Evolutionary conservation across 2,888 invertebrate species (phyloP).

Genomic region (Acanthosoma haemorrhoidale): DNA sequence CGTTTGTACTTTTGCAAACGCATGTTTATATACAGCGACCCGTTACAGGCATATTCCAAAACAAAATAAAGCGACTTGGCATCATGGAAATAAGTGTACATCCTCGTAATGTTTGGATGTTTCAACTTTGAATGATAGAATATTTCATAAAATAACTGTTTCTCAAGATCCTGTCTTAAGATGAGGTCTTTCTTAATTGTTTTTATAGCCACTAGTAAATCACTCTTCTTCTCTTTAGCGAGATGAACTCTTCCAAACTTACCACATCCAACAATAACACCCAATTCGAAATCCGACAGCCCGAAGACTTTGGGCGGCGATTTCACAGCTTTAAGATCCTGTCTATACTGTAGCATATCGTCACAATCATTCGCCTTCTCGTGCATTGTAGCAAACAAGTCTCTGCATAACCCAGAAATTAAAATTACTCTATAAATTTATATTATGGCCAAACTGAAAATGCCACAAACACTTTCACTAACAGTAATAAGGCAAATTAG

Average conservation of each 20-base stretch:
- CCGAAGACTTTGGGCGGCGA: neutral
- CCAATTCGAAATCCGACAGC: conserved; percentile 71
- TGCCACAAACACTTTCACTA: too few relatives aligned
- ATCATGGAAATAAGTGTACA: conserved; percentile 87
- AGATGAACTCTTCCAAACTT: conserved; percentile 90
- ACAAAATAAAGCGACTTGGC: conserved; percentile 78
- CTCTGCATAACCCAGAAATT: too few relatives aligned
- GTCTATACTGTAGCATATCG: too few relatives aligned
- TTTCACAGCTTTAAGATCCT: too few relatives aligned
- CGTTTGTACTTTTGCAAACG: conserved; percentile 57
- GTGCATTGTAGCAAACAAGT: too few relatives aligned
- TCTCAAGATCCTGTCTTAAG: conserved; percentile 54
- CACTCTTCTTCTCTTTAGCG: conserved; percentile 74
- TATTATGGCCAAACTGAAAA: too few relatives aligned
- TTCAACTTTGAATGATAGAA: conserved; percentile 82
- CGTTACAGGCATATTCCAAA: conserved; percentile 78
- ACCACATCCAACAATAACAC: conserved; percentile 76
- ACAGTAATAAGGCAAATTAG: too few relatives aligned
- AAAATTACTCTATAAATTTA: too few relatives aligned
- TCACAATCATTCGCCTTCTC: too few relatives aligned
- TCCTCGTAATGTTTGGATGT: conserved; percentile 77
- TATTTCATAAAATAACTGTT: conserved; percentile 81
- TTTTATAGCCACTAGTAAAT: conserved; percentile 67
- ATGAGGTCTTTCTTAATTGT: conserved; percentile 45
- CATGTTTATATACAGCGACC: conserved; percentile 77